Base-by-base conservation (phyloP, 64 coral and sea anemone species). In the Montipora sp. region DNA sequence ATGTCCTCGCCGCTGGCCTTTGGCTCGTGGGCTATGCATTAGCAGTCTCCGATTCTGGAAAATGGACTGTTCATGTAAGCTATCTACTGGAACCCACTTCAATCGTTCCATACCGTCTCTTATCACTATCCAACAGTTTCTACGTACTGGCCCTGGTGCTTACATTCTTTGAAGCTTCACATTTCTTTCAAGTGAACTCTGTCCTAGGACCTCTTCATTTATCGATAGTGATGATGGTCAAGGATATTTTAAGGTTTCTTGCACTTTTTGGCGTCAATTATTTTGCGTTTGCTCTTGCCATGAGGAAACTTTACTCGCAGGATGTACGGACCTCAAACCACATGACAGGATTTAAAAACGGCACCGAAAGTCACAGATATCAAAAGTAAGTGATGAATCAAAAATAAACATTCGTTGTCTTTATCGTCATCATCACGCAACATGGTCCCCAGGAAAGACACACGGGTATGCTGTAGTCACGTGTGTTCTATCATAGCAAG, bases 301-400 rank as follows among this genome's bases (percentile, higher is more conserved):
- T 96, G 85, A 96, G 73, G 58, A 96, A 92, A 81, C 78, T 96
- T 15, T 96, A 96, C 66, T 96, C 94, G 12, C 90, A 89, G 78
- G 89, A 92, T 53, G 61, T 86, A 13, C 51, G 77, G 16, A 92
- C 80, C 5, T n/a, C 87, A 18, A 18, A 66, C 74, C 72, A 85
- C 0, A 19, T 21, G 12, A 7, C 5, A 23, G n/a, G 10, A 7
- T 1, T 5, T 11, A 49, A 22, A 46, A 68, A 57, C 60, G 50
- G 20, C 77, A 85, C 82, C 0, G 57, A 19, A 19, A 83, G 3
- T 21, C 79, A 83, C 57, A 49, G 45, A 6, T 92, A 84, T 46
- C 68, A 84, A 84, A 67, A 73, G 90, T 92, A 77, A 49, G 67
- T 63, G 8, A 3, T 11, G 53, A 3, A 57, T 57, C 6, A 57